Conservation (phyloP, 2,888 invertebrate genomes). For the Perdita meconis region DNA sequence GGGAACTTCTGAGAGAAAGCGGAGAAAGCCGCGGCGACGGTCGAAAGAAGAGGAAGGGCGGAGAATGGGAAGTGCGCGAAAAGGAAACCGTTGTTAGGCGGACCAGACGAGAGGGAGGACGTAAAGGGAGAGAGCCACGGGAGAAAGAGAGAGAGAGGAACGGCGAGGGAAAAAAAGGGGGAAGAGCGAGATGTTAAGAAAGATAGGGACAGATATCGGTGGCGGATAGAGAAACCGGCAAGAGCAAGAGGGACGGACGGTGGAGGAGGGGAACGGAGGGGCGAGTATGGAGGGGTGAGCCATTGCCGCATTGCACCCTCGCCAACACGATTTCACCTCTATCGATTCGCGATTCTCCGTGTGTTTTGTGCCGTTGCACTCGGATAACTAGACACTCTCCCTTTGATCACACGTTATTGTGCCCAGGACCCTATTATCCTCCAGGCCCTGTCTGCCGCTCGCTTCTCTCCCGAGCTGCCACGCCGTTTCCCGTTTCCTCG, state of each 20-base stretch:
- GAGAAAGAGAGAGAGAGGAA: conserved; percentile 24
- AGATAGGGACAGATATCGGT: conserved; percentile 48
- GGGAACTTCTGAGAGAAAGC: conserved; percentile 13
- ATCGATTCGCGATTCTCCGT: conserved; percentile 77
- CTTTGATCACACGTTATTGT: conserved; percentile 63
- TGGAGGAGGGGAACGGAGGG: conserved; percentile 16
- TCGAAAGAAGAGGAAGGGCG: conserved; percentile 13
- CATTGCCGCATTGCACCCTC: conserved; percentile 79
- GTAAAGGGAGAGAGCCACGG: not conserved
- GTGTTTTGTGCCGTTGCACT: conserved; percentile 72
- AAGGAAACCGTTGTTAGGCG: conserved; percentile 34
- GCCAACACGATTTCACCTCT: conserved; percentile 76
- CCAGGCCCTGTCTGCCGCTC: conserved; percentile 47
- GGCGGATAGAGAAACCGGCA: conserved; percentile 19
- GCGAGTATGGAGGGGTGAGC: conserved; percentile 54
- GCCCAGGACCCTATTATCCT: conserved; percentile 60
- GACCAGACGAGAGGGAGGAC: conserved; percentile 14
- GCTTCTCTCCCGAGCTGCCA: conserved; percentile 41
- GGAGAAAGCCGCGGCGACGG: conserved; percentile 5
- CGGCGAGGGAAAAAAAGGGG: conserved; percentile 1
- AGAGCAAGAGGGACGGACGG: conserved; percentile 27
- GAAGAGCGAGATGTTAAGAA: conserved; percentile 35
- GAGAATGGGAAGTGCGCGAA: conserved; percentile 34
- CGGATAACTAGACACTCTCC: conserved; percentile 71
- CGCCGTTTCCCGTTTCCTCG: conserved; percentile 44